Base-by-base conservation (phyloP, 2,113 vertebrate species). In the Phyllopteryx taeniolatus region DNA sequence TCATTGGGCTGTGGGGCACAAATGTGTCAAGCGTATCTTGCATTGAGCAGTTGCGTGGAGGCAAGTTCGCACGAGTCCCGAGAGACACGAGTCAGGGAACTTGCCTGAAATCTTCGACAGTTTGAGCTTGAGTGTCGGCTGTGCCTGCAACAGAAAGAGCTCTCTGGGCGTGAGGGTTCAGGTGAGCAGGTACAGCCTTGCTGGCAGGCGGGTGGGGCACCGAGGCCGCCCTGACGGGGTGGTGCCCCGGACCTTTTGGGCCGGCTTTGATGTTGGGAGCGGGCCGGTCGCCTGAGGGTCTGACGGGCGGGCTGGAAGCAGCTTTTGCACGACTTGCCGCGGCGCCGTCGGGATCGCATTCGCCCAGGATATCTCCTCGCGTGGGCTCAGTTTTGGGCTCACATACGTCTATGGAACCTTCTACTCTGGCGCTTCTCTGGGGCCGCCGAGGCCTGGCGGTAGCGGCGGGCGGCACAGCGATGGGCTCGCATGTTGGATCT, bases 21-120 rank as follows among this genome's bases (percentile, higher is more conserved):
- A 51, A 51, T 3, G 4, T 13, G 17, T 15, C 62, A 33, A n/a
- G 33, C 13, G 67, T 43, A 35, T 64, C 31, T 54, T 56, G 17
- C 35, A 68, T 51, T 51, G 49, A 51, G 15, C 9, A 67, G 22
- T 47, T 70, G 47, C 68, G 17, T 10, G 2, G 22, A 75, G 62
- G 65, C 70, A 63, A 74, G 75, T 42, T 66, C 68, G 57, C 71
- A 70, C 54, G 76, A 69, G 17, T 20, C 31, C 13, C 15, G 39
- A 8, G 17, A 68, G 17, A 67, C 49, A 72, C 60, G 61, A 8
- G 64, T 39, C 9, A 59, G 44, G 53, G 64, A 70, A 82, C 76
- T 79, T 85, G 86, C 93, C 91, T 93, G 91, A 94, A 94, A 78
- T 93, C 93, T 51, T 93, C 91, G 57, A 85, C 64, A 15, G 47